phyloP scores from a whole-genome alignment of 2,113 vertebrate genomes.

The Apaloderma vittatum region DNA sequence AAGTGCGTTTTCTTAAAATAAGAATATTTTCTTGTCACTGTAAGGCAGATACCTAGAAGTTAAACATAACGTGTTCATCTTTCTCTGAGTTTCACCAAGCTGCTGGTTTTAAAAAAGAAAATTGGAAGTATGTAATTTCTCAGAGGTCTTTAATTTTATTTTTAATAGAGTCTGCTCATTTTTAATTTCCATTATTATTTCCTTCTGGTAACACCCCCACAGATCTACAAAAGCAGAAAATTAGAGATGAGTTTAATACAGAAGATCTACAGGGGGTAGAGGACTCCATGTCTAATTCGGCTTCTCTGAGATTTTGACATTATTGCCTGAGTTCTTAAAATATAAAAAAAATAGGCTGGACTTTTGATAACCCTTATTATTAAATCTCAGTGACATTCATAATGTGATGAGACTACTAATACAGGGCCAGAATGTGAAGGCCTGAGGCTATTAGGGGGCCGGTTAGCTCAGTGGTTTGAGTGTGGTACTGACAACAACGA shows the following conservation, averaged over 20 bases:
- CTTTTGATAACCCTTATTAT: not conserved
- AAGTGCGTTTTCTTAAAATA: conserved; percentile 4
- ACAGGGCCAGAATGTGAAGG: accelerated
- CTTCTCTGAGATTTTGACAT: conserved; percentile 15
- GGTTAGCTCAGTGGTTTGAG: too few relatives aligned
- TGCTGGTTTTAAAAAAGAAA: not conserved
- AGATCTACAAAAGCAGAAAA: not conserved
- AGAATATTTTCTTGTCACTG: conserved; percentile 15
- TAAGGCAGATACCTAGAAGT: not conserved
- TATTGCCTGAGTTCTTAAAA: not conserved
- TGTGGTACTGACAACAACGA: too few relatives aligned
- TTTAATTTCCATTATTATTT: conserved; percentile 42
- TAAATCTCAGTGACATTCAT: not conserved
- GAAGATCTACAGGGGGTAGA: not conserved
- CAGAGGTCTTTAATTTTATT: conserved; percentile 27
- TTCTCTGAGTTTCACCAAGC: conserved; percentile 12
- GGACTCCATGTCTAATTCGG: conserved; percentile 31
- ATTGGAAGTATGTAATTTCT: conserved; percentile 46
- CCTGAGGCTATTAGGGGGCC: too few relatives aligned
- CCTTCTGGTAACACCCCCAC: not conserved
- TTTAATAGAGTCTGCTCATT: conserved; percentile 3
- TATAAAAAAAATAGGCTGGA: not conserved
- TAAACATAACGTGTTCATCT: conserved; percentile 33
- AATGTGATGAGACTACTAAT: not conserved
- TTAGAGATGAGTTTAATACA: not conserved